Evolutionary conservation across 1,140 invertebrate species (phyloP).

Genomic region (Hylaeus anthracinus): DNA sequence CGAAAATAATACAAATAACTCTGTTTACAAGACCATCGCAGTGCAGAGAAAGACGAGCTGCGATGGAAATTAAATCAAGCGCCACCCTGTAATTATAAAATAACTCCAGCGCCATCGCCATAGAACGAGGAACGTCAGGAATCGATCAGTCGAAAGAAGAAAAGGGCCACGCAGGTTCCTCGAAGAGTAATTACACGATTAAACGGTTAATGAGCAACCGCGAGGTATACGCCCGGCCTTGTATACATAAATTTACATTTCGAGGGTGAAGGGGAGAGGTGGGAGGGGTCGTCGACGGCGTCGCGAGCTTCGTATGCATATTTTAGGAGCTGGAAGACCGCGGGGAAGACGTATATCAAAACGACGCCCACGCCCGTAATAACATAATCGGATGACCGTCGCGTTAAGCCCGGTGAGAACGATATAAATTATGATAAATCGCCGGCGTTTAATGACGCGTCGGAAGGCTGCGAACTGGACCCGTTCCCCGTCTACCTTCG

Average conservation of each 20-base stretch:
- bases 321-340: conserved; percentile 32
- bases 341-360: conserved; percentile 50
- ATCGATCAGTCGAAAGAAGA: not conserved
- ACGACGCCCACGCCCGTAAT: conserved; percentile 41
- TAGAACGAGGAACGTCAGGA: not conserved
- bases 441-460: conserved; percentile 27
- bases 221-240: not conserved
- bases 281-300: not conserved
- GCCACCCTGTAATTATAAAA: too few species aligned
- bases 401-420: conserved; percentile 15
- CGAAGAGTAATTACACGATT: conserved; percentile 22
- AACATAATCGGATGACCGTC: conserved; percentile 49
- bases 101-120: too few species aligned
- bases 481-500: not conserved
- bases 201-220: conserved; percentile 31
- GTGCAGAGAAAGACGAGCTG: too few species aligned
- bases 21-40: too few species aligned
- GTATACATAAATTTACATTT: conserved; percentile 34
- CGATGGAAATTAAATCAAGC: too few species aligned
- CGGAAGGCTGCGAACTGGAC: conserved; percentile 1
- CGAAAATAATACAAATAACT: too few species aligned
- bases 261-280: not conserved
- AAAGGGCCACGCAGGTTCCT: too few species aligned
- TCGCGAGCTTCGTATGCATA: conserved; percentile 22
- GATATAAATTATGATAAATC: conserved; percentile 43